Percentiles rank a stretch among this genome's conserved stretches.
phyloP scores from a whole-genome alignment of 2,888 invertebrate genomes.

The Lamellibrachia columna region DNA sequence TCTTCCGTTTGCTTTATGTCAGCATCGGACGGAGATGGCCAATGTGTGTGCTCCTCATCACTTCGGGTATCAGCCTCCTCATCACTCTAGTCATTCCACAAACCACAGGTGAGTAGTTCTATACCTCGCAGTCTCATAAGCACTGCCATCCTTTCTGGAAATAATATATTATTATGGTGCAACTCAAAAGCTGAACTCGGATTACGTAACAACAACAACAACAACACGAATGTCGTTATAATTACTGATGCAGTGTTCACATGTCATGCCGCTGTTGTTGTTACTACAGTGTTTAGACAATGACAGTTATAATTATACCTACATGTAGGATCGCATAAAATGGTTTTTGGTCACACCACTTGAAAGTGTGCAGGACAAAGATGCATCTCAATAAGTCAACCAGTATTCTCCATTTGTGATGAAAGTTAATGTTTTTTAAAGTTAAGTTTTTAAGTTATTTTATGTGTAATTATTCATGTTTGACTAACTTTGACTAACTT shows the following conservation, averaged over 20 bases:
- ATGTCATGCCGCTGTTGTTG: no score
- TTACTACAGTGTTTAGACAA: no score
- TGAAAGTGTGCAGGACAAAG: no score
- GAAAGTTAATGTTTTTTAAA: no score
- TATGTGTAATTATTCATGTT: neutral
- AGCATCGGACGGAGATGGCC: conserved; percentile 36
- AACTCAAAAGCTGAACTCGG: neutral
- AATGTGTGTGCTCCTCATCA: conserved; percentile 36
- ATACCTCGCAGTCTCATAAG: neutral
- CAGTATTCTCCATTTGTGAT: no score
- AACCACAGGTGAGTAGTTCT: neutral
- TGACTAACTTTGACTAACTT: neutral
- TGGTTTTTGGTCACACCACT: no score
- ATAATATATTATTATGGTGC: neutral
- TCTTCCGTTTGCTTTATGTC: neutral
- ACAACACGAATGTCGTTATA: no score
- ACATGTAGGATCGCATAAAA: no score
- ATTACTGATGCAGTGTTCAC: no score
- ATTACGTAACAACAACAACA: no score
- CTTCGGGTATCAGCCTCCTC: conserved; percentile 51
- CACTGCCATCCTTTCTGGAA: neutral
- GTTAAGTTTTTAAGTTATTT: neutral
- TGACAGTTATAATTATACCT: no score
- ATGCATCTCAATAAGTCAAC: no score
- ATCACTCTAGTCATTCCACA: conserved; percentile 36